A percentile compares a stretch with the other conserved stretches of the same genome.
phyloP scores from a whole-genome alignment of 2,797 vertebrate genomes.

The Myripristis murdjan region DNA sequence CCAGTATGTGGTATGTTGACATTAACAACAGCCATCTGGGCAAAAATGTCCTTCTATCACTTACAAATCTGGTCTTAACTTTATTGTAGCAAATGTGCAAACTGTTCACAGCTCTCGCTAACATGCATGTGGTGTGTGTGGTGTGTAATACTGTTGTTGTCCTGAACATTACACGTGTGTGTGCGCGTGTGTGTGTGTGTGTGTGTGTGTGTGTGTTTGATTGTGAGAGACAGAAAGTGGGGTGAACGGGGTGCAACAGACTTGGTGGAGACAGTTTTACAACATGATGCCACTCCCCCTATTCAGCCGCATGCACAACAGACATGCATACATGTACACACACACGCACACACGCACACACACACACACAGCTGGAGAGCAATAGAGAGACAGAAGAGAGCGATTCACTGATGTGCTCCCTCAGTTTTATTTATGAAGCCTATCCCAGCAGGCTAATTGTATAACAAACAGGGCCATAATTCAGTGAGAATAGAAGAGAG shows the following conservation, averaged over 20 bases:
- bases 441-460: constrained; percentile 85
- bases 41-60: constrained; percentile 55
- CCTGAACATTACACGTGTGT: constrained; percentile 36
- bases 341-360: constrained; percentile 33
- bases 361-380: constrained; percentile 70
- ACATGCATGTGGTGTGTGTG: constrained; percentile 65
- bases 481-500: constrained; percentile 75
- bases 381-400: constrained; percentile 47
- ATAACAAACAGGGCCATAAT: constrained; percentile 84
- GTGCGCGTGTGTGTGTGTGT: constrained; percentile 8
- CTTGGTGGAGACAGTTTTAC: constrained; percentile 63
- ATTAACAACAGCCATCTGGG: constrained; percentile 74
- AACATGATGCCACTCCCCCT: constrained; percentile 43
- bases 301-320: constrained; percentile 54
- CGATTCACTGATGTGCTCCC: constrained; percentile 71
- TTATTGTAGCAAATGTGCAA: constrained; percentile 68
- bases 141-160: constrained; percentile 58
- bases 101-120: constrained; percentile 70
- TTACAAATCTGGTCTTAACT: constrained; percentile 69
- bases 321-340: constrained; percentile 18
- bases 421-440: constrained; percentile 82
- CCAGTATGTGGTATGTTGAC: constrained; percentile 59
- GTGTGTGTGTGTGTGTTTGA: too few species aligned
- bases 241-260: constrained; percentile 42
- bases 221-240: constrained; percentile 28